A percentile compares a stretch with the other conserved stretches of the same genome.
phyloP scores from a whole-genome alignment of 2,888 invertebrate species.

The Leptopilina drosophilae region DNA sequence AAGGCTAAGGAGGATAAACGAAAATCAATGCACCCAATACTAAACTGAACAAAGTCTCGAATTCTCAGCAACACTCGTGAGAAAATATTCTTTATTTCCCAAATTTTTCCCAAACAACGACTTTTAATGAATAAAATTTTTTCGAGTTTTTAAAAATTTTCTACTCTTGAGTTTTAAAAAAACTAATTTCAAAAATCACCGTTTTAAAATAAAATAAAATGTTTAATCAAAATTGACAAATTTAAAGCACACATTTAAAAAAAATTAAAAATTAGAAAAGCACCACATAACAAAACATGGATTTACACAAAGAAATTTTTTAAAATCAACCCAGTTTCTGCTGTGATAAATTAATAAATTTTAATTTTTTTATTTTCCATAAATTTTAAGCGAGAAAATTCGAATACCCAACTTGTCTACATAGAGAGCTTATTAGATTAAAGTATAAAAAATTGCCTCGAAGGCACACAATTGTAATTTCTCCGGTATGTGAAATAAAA shows the following conservation, averaged over 20 bases:
- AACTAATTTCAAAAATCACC: too few relatives aligned
- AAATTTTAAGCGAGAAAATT: neutral
- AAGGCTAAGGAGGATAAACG: constrained; percentile 69
- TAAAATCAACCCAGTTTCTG: neutral
- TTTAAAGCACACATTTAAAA: too few relatives aligned
- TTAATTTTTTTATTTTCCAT: too few relatives aligned
- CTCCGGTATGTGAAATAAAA: constrained; percentile 27
- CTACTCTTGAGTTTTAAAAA: too few relatives aligned
- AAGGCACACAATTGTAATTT: constrained; percentile 19
- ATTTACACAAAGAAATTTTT: constrained; percentile 6
- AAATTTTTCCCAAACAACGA: too few relatives aligned
- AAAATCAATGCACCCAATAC: constrained; percentile 73
- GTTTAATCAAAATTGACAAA: too few relatives aligned
- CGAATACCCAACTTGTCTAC: constrained; percentile 5
- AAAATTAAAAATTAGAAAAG: too few relatives aligned
- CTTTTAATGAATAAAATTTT: neutral
- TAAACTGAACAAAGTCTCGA: constrained; percentile 23
- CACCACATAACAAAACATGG: neutral
- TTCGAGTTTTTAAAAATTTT: too few relatives aligned
- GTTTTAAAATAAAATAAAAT: too few relatives aligned
- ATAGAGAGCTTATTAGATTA: constrained; percentile 17
- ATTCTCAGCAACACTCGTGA: constrained; percentile 2
- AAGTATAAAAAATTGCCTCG: neutral
- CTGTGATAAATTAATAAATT: neutral
- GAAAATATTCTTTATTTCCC: neutral